phyloP scores from a whole-genome alignment of 1,140 invertebrate species.

The Thaumetopoea pityocampa region DNA sequence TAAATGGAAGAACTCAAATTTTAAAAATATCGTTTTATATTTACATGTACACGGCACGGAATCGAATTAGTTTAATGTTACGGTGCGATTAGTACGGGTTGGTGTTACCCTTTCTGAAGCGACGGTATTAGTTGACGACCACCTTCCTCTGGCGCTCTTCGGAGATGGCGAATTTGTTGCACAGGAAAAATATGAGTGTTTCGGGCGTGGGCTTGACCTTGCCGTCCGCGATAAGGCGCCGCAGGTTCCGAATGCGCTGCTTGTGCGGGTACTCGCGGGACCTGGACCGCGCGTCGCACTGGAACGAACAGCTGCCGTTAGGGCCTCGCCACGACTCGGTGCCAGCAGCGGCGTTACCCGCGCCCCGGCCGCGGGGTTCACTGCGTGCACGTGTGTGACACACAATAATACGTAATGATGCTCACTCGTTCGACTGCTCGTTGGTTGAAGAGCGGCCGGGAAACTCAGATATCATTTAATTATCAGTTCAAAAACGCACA shows the following conservation, averaged over 20 bases:
- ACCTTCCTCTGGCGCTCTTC: slow-evolving; percentile 52
- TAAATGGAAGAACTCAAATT: slow-evolving; percentile 27
- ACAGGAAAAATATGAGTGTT: slow-evolving; percentile 73
- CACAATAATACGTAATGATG: too few species aligned
- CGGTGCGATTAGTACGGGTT: slow-evolving; percentile 14
- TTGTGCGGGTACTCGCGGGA: slow-evolving; percentile 68
- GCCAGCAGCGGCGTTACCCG: too few species aligned
- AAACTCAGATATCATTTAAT: too few species aligned
- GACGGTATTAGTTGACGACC: background rate
- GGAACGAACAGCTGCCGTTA: slow-evolving; percentile 22
- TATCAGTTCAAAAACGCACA: too few species aligned
- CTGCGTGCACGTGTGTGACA: too few species aligned
- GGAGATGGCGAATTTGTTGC: slow-evolving; percentile 72
- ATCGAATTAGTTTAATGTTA: slow-evolving; percentile 9
- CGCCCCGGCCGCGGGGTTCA: too few species aligned
- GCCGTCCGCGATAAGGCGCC: slow-evolving; percentile 57
- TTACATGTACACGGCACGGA: slow-evolving; percentile 20
- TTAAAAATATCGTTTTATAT: slow-evolving; percentile 31
- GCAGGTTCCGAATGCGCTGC: slow-evolving; percentile 66
- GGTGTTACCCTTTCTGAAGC: slow-evolving; percentile 1
- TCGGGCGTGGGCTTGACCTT: slow-evolving; percentile 66
- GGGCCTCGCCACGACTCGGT: too few species aligned
- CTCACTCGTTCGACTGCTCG: too few species aligned
- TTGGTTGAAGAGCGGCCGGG: too few species aligned
- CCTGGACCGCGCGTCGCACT: slow-evolving; percentile 27